phyloP scores from a whole-genome alignment of 2,888 invertebrate genomes.

The Crocallis elinguaria region DNA sequence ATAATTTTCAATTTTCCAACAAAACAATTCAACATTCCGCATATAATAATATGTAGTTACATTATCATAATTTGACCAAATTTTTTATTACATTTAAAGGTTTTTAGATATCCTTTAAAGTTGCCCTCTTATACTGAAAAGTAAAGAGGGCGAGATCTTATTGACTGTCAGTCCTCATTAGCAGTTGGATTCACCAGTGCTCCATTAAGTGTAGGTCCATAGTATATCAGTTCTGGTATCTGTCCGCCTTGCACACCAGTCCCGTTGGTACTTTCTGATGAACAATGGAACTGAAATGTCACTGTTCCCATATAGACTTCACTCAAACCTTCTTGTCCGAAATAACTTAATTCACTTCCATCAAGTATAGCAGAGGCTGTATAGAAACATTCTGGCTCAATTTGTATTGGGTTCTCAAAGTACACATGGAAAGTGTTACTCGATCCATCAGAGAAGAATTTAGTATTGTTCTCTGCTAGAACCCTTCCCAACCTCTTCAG shows the following conservation, averaged over 20 bases:
- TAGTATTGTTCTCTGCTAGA: conserved; percentile 95
- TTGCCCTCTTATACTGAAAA: conserved; percentile 62
- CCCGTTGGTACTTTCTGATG: conserved; percentile 98
- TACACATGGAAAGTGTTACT: conserved; percentile 96
- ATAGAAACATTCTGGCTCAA: conserved; percentile 97
- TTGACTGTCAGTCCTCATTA: conserved; percentile 81
- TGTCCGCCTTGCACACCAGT: conserved; percentile 99
- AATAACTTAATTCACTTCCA: conserved; percentile 97
- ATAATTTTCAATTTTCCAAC: conserved; percentile 53
- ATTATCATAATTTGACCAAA: conserved; percentile 31
- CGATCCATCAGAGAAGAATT: conserved; percentile 98
- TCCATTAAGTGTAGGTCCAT: conserved; percentile 89
- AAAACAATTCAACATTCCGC: conserved; percentile 66
- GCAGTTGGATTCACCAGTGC: conserved; percentile 67
- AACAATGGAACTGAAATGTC: conserved; percentile 98
- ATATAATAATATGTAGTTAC: conserved; percentile 69
- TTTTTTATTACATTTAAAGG: conserved; percentile 34
- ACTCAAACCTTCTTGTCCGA: conserved; percentile 98
- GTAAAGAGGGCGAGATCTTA: conserved; percentile 57
- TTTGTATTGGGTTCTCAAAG: conserved; percentile 93
- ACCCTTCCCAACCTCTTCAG: conserved; percentile 94
- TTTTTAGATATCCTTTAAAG: conserved; percentile 38
- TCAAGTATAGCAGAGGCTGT: conserved; percentile 98
- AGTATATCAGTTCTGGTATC: conserved; percentile 98
- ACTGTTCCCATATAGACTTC: conserved; percentile 97